These are phyloP conservation scores for Gadopsis bispinosus DNA, from an alignment of 2,797 vertebrate species.

Conservation along the genomic window DNA sequence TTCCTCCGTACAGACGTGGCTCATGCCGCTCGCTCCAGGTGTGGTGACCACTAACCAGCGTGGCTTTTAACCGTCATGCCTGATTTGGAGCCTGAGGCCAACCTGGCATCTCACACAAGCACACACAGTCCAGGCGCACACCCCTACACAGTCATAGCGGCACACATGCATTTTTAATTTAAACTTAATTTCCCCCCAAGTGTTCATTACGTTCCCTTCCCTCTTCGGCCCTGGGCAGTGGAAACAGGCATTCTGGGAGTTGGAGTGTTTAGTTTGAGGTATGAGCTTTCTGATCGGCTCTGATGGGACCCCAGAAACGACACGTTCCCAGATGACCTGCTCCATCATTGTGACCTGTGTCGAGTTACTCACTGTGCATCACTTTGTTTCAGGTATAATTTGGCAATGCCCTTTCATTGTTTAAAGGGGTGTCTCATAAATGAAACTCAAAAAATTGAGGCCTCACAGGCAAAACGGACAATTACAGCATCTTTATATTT, in stretches of 20 bases:
- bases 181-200: conserved; percentile 44
- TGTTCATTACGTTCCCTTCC: conserved; percentile 49
- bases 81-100: conserved; percentile 63
- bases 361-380: background rate
- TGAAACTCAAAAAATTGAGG: background rate
- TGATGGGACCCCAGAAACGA: conserved; percentile 42
- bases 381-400: background rate
- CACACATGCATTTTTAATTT: conserved; percentile 62
- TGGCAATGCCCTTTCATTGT: background rate
- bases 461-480: background rate
- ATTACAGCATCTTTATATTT: background rate
- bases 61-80: conserved; percentile 70
- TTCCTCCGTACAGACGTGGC: conserved; percentile 65
- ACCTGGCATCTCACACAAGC: conserved; percentile 44
- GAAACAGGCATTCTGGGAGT: conserved; percentile 71
- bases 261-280: conserved; percentile 54
- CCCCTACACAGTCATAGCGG: conserved; percentile 9
- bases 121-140: conserved; percentile 24
- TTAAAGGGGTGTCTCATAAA: background rate
- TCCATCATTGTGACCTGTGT: background rate
- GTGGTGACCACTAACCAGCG: conserved; percentile 70
- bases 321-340: background rate
- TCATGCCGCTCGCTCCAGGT: conserved; percentile 70
- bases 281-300: conserved; percentile 21
- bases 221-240: conserved; percentile 8